Evolutionary conservation across 2,113 vertebrate species (phyloP).

Genomic region (Lasiurus borealis): DNA sequence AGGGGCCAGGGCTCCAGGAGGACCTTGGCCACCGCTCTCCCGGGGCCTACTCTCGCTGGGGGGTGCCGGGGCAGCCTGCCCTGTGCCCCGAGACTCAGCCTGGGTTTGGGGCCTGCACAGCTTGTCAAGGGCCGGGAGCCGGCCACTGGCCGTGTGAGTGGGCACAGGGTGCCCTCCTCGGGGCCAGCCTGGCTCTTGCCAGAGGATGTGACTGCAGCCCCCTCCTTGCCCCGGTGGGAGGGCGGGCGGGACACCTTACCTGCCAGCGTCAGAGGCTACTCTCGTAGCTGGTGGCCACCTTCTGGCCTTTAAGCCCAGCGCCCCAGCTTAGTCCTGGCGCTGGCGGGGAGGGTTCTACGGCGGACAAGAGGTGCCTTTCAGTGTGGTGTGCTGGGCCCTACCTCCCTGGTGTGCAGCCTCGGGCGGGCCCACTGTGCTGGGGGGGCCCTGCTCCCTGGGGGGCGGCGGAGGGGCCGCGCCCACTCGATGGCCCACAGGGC

Average conservation of each 20-base stretch:
- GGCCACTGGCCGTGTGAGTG: not conserved
- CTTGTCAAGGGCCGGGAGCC: slow-evolving; percentile 55
- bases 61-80: not conserved
- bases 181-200: slow-evolving; percentile 56
- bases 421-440: not conserved
- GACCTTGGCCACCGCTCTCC: not conserved
- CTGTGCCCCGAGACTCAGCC: not conserved
- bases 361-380: slow-evolving; percentile 79
- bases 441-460: slow-evolving; percentile 78
- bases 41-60: not conserved
- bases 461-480: slow-evolving; percentile 64
- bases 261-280: slow-evolving; percentile 80
- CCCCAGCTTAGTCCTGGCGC: slow-evolving; percentile 80
- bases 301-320: slow-evolving; percentile 83
- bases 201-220: slow-evolving; percentile 69
- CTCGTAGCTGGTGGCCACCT: slow-evolving; percentile 84
- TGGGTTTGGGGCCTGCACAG: not conserved
- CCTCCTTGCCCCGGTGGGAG: slow-evolving; percentile 74
- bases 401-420: slow-evolving; percentile 77
- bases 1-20: not conserved
- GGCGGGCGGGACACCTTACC: slow-evolving; percentile 80
- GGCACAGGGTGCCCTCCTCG: slow-evolving; percentile 39
- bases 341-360: slow-evolving; percentile 77
- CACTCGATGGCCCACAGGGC: slow-evolving; percentile 59
- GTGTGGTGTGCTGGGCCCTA: slow-evolving; percentile 67